phyloP scores from a whole-genome alignment of 2,113 vertebrate species.

The Myotis brandtii region DNA sequence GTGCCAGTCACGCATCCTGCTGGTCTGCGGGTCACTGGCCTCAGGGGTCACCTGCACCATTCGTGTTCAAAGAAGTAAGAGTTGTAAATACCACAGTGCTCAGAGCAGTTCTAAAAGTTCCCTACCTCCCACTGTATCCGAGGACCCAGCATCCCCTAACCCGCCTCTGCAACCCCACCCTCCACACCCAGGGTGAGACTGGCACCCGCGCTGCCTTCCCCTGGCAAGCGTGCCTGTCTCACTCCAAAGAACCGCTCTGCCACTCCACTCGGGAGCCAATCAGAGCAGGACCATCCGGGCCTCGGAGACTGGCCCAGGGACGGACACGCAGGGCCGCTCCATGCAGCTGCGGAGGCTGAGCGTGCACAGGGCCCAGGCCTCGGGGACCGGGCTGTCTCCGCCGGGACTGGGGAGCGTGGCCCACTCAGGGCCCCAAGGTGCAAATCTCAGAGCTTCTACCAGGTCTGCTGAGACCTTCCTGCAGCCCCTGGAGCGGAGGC shows the following conservation, averaged over 20 bases:
- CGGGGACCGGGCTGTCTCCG: neutral
- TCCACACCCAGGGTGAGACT: neutral
- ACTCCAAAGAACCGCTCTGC: neutral
- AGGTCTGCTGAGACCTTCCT: neutral
- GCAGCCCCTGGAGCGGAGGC: neutral
- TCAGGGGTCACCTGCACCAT: neutral
- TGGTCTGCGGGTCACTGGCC: neutral
- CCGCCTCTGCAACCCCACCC: neutral
- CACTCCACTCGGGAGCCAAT: neutral
- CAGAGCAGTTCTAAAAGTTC: neutral
- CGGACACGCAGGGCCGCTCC: fast-evolving
- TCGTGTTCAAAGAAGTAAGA: neutral
- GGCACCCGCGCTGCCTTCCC: fast-evolving
- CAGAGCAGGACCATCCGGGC: fast-evolving
- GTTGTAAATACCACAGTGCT: neutral
- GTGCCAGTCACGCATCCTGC: constrained; percentile 87
- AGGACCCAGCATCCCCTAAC: neutral
- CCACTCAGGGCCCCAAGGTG: neutral
- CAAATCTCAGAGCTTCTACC: neutral
- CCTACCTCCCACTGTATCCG: neutral
- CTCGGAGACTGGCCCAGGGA: fast-evolving
- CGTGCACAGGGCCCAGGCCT: neutral
- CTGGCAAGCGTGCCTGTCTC: neutral
- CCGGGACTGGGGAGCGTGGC: too few species aligned
- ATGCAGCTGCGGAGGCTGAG: fast-evolving